phyloP scores from a whole-genome alignment of 2,113 vertebrate species.

The Eupsittula cactorum region DNA sequence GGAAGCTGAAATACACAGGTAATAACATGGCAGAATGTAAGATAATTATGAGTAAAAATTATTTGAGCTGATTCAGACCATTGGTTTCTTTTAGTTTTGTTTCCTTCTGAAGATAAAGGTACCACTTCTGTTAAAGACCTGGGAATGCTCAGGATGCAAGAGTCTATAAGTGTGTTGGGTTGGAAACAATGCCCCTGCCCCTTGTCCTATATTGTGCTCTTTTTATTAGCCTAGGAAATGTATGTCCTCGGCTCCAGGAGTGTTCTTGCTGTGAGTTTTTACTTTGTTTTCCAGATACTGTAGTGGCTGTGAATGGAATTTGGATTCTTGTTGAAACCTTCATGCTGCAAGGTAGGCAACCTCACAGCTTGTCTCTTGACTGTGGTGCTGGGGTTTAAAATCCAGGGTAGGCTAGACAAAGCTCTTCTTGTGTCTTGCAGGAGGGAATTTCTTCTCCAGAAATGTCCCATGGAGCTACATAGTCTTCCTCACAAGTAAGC shows the following conservation, averaged over 20 bases:
- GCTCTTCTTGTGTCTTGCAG: conserved; percentile 68
- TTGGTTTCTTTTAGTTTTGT: not conserved
- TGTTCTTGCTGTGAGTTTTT: not conserved
- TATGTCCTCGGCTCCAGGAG: not conserved
- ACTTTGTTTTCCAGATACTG: conserved; percentile 80
- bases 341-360: conserved; percentile 85
- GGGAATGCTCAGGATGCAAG: not conserved
- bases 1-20: not conserved
- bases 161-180: not conserved
- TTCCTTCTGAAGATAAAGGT: not conserved
- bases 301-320: conserved; percentile 94
- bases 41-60: not conserved
- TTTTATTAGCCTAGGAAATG: not conserved
- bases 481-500: conserved; percentile 95
- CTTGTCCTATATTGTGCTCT: not conserved
- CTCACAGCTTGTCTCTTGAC: not conserved
- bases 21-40: not conserved
- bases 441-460: conserved; percentile 86
- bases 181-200: not conserved
- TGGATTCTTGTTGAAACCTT: conserved; percentile 97
- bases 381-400: not conserved
- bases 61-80: not conserved
- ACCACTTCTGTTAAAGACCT: not conserved
- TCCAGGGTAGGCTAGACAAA: not conserved
- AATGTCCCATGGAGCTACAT: conserved; percentile 94